These are phyloP conservation scores for Himalopsyche kuldschensis DNA, from an alignment of 2,888 invertebrate species.

Conservation along the genomic window DNA sequence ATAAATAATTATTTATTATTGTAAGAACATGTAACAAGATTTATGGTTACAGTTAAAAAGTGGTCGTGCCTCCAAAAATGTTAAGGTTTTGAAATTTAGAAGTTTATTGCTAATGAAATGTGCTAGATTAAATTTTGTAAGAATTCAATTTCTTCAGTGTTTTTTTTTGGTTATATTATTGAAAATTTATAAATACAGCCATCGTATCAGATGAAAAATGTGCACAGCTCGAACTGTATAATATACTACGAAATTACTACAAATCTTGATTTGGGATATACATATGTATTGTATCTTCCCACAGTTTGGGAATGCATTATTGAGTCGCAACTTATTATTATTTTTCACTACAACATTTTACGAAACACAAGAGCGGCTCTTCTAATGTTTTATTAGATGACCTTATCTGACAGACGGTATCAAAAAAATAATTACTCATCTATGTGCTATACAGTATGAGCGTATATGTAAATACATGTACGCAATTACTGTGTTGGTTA, in stretches of 20 bases:
- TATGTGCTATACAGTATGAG: neutral
- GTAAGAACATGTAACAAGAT: too few species aligned
- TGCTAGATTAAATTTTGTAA: too few species aligned
- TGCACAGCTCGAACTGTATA: too few species aligned
- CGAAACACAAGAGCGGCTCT: constrained; percentile 26
- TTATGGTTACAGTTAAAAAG: too few species aligned
- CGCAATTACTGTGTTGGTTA: neutral
- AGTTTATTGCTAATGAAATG: too few species aligned
- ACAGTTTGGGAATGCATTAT: neutral
- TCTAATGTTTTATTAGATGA: constrained; percentile 40
- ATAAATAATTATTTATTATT: too few species aligned
- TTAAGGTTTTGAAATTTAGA: too few species aligned
- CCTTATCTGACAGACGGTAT: constrained; percentile 39
- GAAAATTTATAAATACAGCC: too few species aligned
- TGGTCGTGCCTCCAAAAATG: too few species aligned
- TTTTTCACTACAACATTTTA: neutral
- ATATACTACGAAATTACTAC: neutral
- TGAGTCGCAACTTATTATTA: neutral
- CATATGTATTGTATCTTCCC: neutral
- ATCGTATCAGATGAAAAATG: too few species aligned
- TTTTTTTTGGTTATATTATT: too few species aligned
- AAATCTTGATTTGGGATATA: neutral
- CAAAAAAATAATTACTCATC: constrained; percentile 38
- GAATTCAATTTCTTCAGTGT: too few species aligned
- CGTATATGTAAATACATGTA: neutral